Evolutionary conservation across 1,140 invertebrate species (phyloP).

Genomic region (Heliothis subflexa): DNA sequence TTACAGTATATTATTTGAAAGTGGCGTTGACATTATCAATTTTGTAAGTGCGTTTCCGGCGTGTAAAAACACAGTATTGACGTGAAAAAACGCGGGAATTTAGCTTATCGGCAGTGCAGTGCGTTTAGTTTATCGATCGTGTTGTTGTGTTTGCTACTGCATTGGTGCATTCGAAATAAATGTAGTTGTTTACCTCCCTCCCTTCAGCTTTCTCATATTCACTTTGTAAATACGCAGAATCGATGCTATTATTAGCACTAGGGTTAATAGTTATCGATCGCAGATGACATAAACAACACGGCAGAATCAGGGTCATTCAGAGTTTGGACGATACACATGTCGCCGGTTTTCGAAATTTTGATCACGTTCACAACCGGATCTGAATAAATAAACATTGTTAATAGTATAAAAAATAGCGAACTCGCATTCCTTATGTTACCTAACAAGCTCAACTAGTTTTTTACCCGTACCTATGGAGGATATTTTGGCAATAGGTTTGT

Average conservation of each 20-base stretch:
- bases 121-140: constrained; percentile 75
- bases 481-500: constrained; percentile 25
- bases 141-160: constrained; percentile 59
- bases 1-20: background rate
- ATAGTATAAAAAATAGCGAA: constrained; percentile 49
- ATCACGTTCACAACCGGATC: constrained; percentile 53
- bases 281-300: constrained; percentile 40
- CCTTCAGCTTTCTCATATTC: constrained; percentile 41
- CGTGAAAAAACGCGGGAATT: constrained; percentile 72
- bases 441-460: constrained; percentile 58
- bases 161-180: constrained; percentile 69
- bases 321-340: constrained; percentile 37
- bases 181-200: constrained; percentile 68
- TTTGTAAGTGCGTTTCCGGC: constrained; percentile 47
- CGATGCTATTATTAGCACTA: constrained; percentile 46
- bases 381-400: constrained; percentile 50
- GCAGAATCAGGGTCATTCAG: constrained; percentile 31
- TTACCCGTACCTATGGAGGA: constrained; percentile 31
- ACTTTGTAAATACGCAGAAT: constrained; percentile 42
- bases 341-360: constrained; percentile 44
- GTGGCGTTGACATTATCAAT: constrained; percentile 26
- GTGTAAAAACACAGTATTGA: constrained; percentile 49
- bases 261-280: constrained; percentile 54
- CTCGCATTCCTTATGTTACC: constrained; percentile 55
- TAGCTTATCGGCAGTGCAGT: constrained; percentile 54